Conservation (phyloP, 2,113 vertebrate genomes). For the Brachypteracias leptosomus region DNA sequence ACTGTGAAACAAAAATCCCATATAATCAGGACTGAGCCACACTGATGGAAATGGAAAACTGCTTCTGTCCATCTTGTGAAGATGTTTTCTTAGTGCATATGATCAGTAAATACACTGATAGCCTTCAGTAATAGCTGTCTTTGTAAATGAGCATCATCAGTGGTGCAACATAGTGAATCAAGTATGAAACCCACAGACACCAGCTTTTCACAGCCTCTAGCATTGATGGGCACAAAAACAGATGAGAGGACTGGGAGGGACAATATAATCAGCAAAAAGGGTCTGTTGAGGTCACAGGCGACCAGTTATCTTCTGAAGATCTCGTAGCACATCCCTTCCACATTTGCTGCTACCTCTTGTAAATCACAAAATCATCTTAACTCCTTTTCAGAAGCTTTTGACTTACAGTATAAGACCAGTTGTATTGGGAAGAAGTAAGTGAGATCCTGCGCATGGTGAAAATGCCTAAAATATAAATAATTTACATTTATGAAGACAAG, state of each 20-base stretch:
- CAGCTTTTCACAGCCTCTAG: neutral
- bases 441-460: neutral
- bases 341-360: fast-evolving
- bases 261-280: neutral
- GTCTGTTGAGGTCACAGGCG: neutral
- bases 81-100: neutral
- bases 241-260: neutral
- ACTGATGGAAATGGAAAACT: neutral
- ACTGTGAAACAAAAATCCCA: neutral
- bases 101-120: neutral
- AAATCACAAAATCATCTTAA: neutral
- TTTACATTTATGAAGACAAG: neutral
- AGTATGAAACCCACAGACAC: neutral
- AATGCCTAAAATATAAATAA: neutral
- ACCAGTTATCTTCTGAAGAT: neutral
- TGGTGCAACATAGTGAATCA: neutral
- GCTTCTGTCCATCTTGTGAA: neutral
- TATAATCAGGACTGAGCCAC: neutral
- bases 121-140: neutral
- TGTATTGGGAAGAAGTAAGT: neutral
- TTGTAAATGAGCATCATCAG: neutral
- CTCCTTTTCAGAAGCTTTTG: neutral
- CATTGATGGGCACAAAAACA: neutral
- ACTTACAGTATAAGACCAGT: neutral
- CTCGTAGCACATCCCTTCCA: neutral